Percentiles rank a stretch among this genome's conserved stretches.
Conservation (phyloP, 2,888 invertebrate genomes). For the Pollenia labialis region DNA sequence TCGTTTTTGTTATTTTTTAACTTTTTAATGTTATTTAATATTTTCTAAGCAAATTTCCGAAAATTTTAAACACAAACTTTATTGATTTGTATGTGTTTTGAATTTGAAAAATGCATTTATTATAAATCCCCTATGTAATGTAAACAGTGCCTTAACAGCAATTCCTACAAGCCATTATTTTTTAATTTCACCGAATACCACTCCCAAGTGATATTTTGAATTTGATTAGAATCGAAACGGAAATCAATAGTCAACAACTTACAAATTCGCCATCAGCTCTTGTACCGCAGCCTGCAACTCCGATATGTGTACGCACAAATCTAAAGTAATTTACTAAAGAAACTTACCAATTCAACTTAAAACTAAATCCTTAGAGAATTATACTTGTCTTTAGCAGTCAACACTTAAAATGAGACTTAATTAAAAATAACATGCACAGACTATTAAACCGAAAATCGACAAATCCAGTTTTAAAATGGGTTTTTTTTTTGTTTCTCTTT, state of each 20-base stretch:
- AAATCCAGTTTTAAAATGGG: slow-evolving; percentile 34
- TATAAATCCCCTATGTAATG: neutral
- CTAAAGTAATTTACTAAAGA: slow-evolving; percentile 4
- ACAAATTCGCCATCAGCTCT: slow-evolving; percentile 39
- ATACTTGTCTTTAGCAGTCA: neutral
- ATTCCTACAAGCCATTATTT: neutral
- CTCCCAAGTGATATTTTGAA: slow-evolving; percentile 41
- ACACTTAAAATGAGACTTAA: slow-evolving; percentile 38
- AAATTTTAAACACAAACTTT: too few relatives aligned
- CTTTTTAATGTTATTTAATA: too few relatives aligned
- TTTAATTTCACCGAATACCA: slow-evolving; percentile 46
- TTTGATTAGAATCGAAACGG: slow-evolving; percentile 45
- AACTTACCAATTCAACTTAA: neutral
- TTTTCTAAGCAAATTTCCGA: too few relatives aligned
- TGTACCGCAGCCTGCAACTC: too few relatives aligned
- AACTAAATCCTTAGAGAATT: slow-evolving; percentile 56
- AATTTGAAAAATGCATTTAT: too few relatives aligned
- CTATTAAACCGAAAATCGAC: slow-evolving; percentile 29
- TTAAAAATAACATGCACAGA: slow-evolving; percentile 38
- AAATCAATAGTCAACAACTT: slow-evolving; percentile 35
- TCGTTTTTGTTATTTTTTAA: too few relatives aligned
- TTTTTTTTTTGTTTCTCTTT: neutral
- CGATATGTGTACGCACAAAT: neutral
- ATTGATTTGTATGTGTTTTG: too few relatives aligned
- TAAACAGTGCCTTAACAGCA: neutral